Evolutionary conservation across 2,797 vertebrate genomes (phyloP), one percentile per base, ranked within the genome.

Genomic region (Sebastes iracundus): DNA sequence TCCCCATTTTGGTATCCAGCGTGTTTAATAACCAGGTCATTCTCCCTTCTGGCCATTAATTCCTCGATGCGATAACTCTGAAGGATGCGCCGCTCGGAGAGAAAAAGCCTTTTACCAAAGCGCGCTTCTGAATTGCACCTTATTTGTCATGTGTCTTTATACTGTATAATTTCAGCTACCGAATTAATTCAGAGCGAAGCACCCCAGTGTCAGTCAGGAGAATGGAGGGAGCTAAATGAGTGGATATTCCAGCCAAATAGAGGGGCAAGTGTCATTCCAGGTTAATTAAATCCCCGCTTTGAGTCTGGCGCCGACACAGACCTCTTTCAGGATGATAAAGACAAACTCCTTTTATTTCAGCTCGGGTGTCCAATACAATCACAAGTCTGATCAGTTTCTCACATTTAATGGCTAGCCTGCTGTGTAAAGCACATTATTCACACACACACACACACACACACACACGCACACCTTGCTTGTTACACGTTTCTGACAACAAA

Each of bases 111-210:
- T 89, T 56, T 32, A 56, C 70, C 9, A 77, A 80, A 77, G 49
- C 33, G 8, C 5, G 22, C 71, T 30, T 56, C 80, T 79, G 83
- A 92, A 86, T 89, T 61, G 80, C 79, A 85, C 83, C 91, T 84
- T 93, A 88, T 93, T 91, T 93, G 90, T 90, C 87, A 90, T 83
- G 80, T 84, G 85, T 92, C 90, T 92, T 92, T 88, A 87, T 88
- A 42, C 74, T 88, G 91, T 89, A 86, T 88, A 76, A 92, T 92
- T 94, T 82, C 80, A 79, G 79, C 77, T 27, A 25, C 73, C 9
- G 64, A 87, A 90, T 91, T 90, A 85, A 94, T 92, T 89, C 81
- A 28, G 63, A 71, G 84, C 80, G 16, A 70, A 81, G 88, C 72
- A 49, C 83, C 63, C 74, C 59, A 7, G 67, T 91, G 91, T 89